Evolutionary conservation across 2,797 vertebrate species (phyloP), one percentile per base, ranked within the genome.

Genomic region (Argyrosomus regius): DNA sequence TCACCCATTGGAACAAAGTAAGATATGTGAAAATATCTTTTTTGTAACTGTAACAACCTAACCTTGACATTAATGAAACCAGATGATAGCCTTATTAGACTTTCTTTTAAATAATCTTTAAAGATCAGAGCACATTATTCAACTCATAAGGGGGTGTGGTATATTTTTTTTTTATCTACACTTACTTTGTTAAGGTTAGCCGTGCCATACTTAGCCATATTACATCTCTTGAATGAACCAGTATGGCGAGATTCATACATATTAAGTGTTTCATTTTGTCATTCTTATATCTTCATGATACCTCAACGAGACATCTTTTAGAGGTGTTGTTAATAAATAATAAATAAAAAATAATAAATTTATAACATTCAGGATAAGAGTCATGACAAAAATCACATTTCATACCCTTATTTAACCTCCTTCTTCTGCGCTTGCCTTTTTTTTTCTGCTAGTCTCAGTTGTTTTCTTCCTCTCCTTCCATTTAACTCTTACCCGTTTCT

Each of bases 391-490:
- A 14, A 35, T 52, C 6, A 49, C 18, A 50, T 12, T 39, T 5
- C 12, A 3, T 20, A 45, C 70, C 26, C 24, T n/a, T 20, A 3
- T 53, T 31, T 16, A 68, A 6, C 35, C 13, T 26, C n/a, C 6
- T 28, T 4, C n/a, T 31, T 11, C 20, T 10, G 3, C 8, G 14
- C n/a, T 39, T 39, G 35, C 8, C 35, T 39, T 39, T 39, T 31
- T 12, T 8, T 11, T 46, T 52, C 41, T 18, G 13, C 16, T 58
- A 5, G 45, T 46, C 8, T 56, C 24, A 20, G 7, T 48, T 46
- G 5, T 74, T 70, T 76, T 59, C 13, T 28, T 61, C 9, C 12
- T 28, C 24, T 80, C 18, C 16, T 49, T 76, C 5, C 48, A 3
- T 56, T 35, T 31, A 52, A 56, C 31, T 41, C 10, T 31, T 4